Evolutionary conservation across 2,113 vertebrate genomes (phyloP).

Genomic region (Forbesichthys papilliferus): DNA sequence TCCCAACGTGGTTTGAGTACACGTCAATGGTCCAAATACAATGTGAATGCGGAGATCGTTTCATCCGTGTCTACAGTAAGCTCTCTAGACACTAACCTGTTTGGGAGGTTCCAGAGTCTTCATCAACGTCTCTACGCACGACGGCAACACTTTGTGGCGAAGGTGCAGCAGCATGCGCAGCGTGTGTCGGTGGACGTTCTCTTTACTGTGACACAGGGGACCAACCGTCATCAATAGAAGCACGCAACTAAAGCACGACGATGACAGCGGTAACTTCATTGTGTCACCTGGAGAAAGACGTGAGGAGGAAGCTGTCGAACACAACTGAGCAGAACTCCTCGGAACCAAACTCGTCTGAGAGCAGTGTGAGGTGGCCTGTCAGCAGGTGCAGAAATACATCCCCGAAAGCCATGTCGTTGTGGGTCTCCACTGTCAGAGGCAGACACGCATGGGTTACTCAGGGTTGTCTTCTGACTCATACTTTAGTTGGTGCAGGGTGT

Average conservation of each 20-base stretch:
- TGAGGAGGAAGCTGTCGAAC: conserved; percentile 92
- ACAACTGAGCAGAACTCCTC: conserved; percentile 92
- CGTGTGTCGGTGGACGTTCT: conserved; percentile 90
- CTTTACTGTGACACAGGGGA: conserved; percentile 79
- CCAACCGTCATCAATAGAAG: too few relatives aligned
- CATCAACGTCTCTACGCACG: conserved; percentile 84
- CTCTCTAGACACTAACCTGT: conserved; percentile 78
- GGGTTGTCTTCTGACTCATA: neutral
- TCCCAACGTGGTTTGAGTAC: too few relatives aligned
- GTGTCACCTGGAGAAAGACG: conserved; percentile 85
- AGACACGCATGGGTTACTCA: neutral
- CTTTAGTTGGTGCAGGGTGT: too few relatives aligned
- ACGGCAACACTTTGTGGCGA: conserved; percentile 86
- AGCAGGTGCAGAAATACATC: conserved; percentile 98
- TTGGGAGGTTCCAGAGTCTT: conserved; percentile 92
- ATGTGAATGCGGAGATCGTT: neutral
- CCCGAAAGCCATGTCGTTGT: conserved; percentile 90
- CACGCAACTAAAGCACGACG: too few relatives aligned
- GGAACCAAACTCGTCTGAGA: conserved; percentile 89
- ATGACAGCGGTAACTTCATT: too few relatives aligned
- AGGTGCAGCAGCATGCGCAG: conserved; percentile 91
- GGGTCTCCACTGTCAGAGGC: conserved; percentile 83
- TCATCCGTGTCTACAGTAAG: neutral
- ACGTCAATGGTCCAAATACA: neutral
- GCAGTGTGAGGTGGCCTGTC: conserved; percentile 88